Evolutionary conservation across 2,113 vertebrate species (phyloP).

Genomic region (Calidris pugnax): DNA sequence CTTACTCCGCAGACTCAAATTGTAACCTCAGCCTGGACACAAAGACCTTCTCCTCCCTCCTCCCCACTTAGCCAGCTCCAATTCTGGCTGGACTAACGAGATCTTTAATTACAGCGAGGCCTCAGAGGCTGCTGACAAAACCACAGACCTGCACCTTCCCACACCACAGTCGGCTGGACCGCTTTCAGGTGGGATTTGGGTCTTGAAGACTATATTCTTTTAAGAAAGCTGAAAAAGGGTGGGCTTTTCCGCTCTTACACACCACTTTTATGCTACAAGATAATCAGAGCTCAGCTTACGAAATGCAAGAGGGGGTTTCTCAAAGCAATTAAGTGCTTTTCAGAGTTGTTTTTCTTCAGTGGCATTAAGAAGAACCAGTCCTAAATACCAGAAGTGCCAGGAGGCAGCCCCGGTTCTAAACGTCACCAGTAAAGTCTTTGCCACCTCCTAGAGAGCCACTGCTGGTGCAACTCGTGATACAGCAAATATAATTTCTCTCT

Average conservation of each 20-base stretch:
- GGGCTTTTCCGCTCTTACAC: background rate
- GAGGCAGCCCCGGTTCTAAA: background rate
- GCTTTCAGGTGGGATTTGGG: background rate
- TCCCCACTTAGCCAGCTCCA: background rate
- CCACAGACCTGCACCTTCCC: background rate
- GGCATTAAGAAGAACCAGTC: background rate
- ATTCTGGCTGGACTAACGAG: background rate
- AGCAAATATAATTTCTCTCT: background rate
- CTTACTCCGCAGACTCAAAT: background rate
- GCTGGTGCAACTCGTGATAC: background rate
- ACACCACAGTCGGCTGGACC: fast-evolving
- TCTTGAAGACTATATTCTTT: background rate
- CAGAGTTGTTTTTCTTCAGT: background rate
- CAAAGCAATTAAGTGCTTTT: background rate
- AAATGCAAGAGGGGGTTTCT: background rate
- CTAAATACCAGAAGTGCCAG: background rate
- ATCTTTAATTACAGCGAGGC: fast-evolving
- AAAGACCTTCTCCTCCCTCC: background rate
- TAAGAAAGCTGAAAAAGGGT: background rate
- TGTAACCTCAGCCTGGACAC: background rate
- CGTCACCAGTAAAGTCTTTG: fast-evolving
- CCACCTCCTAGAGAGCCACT: background rate
- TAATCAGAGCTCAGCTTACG: background rate
- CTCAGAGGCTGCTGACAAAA: background rate
- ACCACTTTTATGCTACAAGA: background rate